A percentile compares a stretch with the other conserved stretches of the same genome.
These are phyloP conservation scores for Dicrurus megarhynchus DNA, from an alignment of 2,113 vertebrate species.

Conservation along the genomic window DNA sequence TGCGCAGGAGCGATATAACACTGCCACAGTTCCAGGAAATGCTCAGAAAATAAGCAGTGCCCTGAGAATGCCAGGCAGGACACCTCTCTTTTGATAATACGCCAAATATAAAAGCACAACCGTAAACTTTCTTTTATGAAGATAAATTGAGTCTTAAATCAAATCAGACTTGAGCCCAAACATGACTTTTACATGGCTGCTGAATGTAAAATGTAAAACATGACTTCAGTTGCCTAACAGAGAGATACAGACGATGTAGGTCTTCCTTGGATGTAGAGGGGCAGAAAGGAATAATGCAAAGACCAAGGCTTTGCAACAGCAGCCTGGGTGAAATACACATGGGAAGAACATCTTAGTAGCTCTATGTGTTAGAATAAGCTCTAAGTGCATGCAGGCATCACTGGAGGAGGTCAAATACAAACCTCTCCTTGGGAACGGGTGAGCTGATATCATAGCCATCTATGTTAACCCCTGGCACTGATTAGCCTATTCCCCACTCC, in stretches of 20 bases:
- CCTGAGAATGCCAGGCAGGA: neutral
- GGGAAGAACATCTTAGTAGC: neutral
- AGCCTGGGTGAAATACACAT: neutral
- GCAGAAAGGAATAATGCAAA: neutral
- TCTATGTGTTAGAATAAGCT: neutral
- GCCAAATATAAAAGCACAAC: neutral
- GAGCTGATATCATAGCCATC: neutral
- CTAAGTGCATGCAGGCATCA: neutral
- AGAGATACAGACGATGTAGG: neutral
- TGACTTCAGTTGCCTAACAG: neutral
- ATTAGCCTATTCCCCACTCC: neutral
- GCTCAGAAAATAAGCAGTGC: neutral
- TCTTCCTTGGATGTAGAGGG: neutral
- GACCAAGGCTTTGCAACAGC: neutral
- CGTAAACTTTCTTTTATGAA: neutral
- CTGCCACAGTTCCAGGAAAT: neutral
- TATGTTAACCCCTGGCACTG: neutral
- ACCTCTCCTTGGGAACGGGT: neutral
- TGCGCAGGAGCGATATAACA: fast-evolving
- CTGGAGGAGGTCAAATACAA: neutral
- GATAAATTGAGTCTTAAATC: constrained; percentile 4
- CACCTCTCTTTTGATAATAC: neutral
- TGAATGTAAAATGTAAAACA: neutral
- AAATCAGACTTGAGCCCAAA: neutral
- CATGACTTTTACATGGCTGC: neutral